Percentiles rank a stretch among this genome's conserved stretches.
Evolutionary conservation across 2,888 invertebrate genomes (phyloP).

Genomic region (Eubasilissa splendida): DNA sequence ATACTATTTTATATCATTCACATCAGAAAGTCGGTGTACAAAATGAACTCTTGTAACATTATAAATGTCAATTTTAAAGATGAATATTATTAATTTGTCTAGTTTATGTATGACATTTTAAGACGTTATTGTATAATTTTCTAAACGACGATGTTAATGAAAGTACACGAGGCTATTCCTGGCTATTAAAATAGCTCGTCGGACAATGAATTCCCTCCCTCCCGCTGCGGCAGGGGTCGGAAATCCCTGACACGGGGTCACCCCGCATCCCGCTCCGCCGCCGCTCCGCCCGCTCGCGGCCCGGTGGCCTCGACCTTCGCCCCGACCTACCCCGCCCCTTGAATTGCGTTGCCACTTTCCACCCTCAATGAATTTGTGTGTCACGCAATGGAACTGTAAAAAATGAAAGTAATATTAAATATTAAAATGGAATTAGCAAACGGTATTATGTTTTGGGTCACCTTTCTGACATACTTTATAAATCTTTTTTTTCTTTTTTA

Average conservation of each 20-base stretch:
- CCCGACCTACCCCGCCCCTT: constrained; percentile 42
- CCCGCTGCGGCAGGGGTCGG: constrained; percentile 8
- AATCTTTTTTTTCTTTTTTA: too few species aligned
- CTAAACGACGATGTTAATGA: too few species aligned
- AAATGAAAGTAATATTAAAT: constrained; percentile 18
- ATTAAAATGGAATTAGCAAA: constrained; percentile 1
- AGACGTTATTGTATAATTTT: too few species aligned
- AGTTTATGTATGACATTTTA: too few species aligned
- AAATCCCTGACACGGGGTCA: background rate
- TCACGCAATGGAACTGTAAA: constrained; percentile 30
- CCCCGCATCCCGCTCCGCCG: constrained; percentile 6
- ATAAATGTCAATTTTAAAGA: too few species aligned
- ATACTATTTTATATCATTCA: too few species aligned
- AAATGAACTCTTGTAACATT: too few species aligned
- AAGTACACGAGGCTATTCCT: too few species aligned
- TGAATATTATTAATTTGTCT: too few species aligned
- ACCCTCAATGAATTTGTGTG: constrained; percentile 38
- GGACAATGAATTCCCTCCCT: background rate
- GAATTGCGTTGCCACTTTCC: constrained; percentile 25
- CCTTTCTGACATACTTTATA: too few species aligned
- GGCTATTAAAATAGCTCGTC: constrained; percentile 2
- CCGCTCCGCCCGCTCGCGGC: background rate
- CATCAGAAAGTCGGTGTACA: too few species aligned
- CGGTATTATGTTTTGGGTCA: too few species aligned
- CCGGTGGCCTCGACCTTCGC: constrained; percentile 38